phyloP scores from a whole-genome alignment of 2,888 invertebrate species.

The Branchipolynoe longqiensis region DNA sequence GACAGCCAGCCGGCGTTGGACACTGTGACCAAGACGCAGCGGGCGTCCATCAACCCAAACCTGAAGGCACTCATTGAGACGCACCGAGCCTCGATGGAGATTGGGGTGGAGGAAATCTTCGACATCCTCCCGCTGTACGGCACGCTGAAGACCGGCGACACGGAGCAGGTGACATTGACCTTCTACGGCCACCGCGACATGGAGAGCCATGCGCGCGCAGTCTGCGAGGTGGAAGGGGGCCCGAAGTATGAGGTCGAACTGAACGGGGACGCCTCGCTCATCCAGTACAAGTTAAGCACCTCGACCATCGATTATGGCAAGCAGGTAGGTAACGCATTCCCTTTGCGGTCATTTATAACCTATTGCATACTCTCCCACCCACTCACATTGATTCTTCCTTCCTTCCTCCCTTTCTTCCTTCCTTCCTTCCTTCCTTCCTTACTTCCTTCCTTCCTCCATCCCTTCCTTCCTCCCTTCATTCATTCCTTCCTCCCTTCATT shows the following conservation, averaged over 20 bases:
- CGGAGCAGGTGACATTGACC: slow-evolving; percentile 81
- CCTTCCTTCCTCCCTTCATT: too few relatives aligned
- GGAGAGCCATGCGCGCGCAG: slow-evolving; percentile 78
- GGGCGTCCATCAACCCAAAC: slow-evolving; percentile 64
- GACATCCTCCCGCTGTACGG: slow-evolving; percentile 82
- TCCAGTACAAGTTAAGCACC: slow-evolving; percentile 79
- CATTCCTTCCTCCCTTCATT: too few relatives aligned
- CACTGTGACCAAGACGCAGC: slow-evolving; percentile 50
- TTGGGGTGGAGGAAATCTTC: slow-evolving; percentile 81
- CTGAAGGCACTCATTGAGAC: slow-evolving; percentile 71
- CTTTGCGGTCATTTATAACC: neutral
- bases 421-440: too few relatives aligned
- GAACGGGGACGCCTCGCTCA: slow-evolving; percentile 80
- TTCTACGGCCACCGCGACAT: slow-evolving; percentile 82
- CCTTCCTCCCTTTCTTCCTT: too few relatives aligned
- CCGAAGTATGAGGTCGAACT: slow-evolving; percentile 80
- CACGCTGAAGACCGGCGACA: slow-evolving; percentile 80
- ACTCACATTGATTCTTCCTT: too few relatives aligned
- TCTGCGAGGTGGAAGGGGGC: slow-evolving; percentile 81
- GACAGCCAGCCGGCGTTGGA: slow-evolving; percentile 35
- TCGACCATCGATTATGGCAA: slow-evolving; percentile 80
- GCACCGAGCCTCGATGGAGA: slow-evolving; percentile 68
- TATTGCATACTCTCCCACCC: too few relatives aligned
- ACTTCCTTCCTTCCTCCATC: too few relatives aligned
- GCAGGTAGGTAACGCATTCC: slow-evolving; percentile 72